phyloP scores from a whole-genome alignment of 2,113 vertebrate species.

The Anguilla japonica region DNA sequence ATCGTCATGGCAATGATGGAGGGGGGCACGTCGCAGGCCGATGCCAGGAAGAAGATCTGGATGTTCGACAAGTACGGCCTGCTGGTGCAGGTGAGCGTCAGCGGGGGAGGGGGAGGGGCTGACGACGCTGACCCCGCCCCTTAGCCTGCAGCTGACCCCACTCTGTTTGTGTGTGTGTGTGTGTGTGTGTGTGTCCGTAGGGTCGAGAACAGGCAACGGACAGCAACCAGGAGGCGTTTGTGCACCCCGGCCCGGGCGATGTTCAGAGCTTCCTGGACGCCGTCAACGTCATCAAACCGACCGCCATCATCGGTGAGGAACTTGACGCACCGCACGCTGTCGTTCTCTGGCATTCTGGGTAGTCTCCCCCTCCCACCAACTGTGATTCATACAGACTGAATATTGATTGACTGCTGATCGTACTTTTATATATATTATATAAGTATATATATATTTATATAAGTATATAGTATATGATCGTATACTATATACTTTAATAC shows the following conservation, averaged over 20 bases:
- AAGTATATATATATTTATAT: too few species aligned
- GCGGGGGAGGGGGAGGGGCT: background rate
- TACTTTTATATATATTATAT: too few species aligned
- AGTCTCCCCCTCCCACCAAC: too few species aligned
- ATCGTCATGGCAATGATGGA: slow-evolving; percentile 96
- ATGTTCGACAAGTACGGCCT: slow-evolving; percentile 92
- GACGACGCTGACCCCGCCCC: background rate
- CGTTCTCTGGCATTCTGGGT: background rate
- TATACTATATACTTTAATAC: too few species aligned
- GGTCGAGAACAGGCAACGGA: slow-evolving; percentile 75
- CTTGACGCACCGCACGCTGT: background rate
- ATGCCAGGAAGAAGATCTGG: slow-evolving; percentile 85
- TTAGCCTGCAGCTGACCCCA: background rate
- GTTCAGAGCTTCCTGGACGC: slow-evolving; percentile 85
- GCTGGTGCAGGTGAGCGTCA: slow-evolving; percentile 78
- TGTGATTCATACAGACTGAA: too few species aligned
- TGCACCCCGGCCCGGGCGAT: slow-evolving; percentile 74
- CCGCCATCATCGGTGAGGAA: slow-evolving; percentile 87
- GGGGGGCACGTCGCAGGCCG: slow-evolving; percentile 71
- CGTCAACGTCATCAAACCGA: slow-evolving; percentile 84
- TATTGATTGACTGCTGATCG: too few species aligned
- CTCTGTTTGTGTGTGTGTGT: slow-evolving; percentile 19
- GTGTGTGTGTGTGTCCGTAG: slow-evolving; percentile 57
- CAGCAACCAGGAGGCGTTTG: slow-evolving; percentile 81
- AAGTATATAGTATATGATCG: too few species aligned